Percentiles rank a stretch among this genome's conserved stretches.
Evolutionary conservation across 2,797 vertebrate genomes (phyloP).

Genomic region (Leptoclinus maculatus): DNA sequence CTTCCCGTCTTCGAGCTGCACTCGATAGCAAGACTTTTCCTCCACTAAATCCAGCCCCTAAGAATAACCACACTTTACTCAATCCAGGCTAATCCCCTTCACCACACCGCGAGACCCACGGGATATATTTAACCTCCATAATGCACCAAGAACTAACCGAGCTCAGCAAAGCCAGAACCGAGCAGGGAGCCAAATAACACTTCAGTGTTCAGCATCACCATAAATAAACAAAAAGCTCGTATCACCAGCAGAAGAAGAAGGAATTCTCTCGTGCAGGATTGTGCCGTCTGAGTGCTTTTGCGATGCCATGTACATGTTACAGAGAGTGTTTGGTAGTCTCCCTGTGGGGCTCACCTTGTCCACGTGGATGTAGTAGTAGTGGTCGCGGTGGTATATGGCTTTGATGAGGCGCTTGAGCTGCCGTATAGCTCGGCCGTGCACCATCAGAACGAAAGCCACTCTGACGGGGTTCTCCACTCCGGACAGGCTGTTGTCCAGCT

Average conservation of each 20-base stretch:
- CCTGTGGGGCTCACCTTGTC: conserved; percentile 87
- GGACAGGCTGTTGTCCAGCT: conserved; percentile 84
- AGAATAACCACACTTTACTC: conserved; percentile 67
- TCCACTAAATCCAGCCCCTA: conserved; percentile 62
- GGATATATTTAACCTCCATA: conserved; percentile 56
- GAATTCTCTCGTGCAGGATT: neutral
- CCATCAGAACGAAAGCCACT: conserved; percentile 94
- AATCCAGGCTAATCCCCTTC: conserved; percentile 74
- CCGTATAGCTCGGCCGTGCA: conserved; percentile 92
- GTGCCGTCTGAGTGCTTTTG: neutral
- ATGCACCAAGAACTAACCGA: conserved; percentile 34
- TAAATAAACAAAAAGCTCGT: conserved; percentile 15
- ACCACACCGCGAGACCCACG: conserved; percentile 51
- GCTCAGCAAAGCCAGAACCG: conserved; percentile 5
- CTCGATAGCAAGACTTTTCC: conserved; percentile 43
- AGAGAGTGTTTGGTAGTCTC: neutral
- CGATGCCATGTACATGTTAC: neutral
- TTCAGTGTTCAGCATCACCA: neutral
- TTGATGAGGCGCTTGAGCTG: conserved; percentile 97
- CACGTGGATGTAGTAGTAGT: conserved; percentile 98
- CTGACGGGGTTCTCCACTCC: conserved; percentile 87
- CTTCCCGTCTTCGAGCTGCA: conserved; percentile 49
- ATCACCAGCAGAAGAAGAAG: neutral
- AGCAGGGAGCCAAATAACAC: neutral
- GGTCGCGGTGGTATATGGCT: conserved; percentile 94